Conservation (phyloP, 2,113 vertebrate genomes). For the Meleagris gallopavo region DNA sequence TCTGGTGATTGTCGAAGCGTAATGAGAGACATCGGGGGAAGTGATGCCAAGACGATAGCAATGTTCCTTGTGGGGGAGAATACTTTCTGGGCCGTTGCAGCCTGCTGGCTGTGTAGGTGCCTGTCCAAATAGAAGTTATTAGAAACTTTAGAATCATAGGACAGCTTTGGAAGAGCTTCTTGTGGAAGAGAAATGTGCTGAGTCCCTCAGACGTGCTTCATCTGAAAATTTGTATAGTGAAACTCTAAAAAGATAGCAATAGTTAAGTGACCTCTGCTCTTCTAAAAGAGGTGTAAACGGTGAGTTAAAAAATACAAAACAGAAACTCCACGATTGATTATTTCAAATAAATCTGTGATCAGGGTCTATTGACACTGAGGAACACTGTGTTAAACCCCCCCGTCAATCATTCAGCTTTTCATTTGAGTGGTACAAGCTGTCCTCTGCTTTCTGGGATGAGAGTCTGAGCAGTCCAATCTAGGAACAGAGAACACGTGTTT, state of each 20-base stretch:
- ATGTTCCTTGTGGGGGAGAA: accelerated
- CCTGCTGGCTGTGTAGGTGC: background rate
- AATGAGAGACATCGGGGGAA: background rate
- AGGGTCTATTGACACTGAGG: background rate
- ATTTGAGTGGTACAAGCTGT: background rate
- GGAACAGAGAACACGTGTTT: background rate
- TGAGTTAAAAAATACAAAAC: background rate
- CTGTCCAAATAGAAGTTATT: background rate
- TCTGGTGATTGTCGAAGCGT: background rate
- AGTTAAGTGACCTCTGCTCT: background rate
- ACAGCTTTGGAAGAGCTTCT: background rate
- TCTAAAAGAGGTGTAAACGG: background rate
- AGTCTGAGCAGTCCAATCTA: background rate
- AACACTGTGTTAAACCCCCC: background rate
- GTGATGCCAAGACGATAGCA: background rate
- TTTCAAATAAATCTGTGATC: background rate
- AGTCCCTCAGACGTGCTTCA: no score
- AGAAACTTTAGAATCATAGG: background rate
- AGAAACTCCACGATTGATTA: no score
- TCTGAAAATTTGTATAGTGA: background rate
- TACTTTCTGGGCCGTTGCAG: background rate
- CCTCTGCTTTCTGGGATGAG: background rate
- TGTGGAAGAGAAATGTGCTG: background rate
- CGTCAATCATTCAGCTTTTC: background rate
- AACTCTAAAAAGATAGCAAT: background rate